A percentile compares a stretch with the other conserved stretches of the same genome.
These are phyloP conservation scores for Allolobophora icterica DNA, from an alignment of 2,888 invertebrate genomes.

Conservation along the genomic window DNA sequence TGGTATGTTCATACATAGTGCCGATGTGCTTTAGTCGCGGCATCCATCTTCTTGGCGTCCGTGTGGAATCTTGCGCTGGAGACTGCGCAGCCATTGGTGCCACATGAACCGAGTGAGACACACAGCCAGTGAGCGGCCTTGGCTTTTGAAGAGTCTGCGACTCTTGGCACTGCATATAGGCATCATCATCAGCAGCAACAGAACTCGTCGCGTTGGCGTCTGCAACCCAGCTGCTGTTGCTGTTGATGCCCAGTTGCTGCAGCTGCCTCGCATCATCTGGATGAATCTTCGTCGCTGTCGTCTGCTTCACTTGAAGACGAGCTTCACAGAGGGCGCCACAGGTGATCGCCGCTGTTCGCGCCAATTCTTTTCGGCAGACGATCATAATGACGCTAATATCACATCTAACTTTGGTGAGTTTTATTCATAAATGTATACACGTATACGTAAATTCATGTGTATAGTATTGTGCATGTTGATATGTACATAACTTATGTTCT, in stretches of 20 bases:
- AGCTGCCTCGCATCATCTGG: not conserved
- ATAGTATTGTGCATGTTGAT: too few relatives aligned
- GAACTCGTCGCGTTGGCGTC: not conserved
- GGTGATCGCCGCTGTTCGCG: slow-evolving; percentile 17
- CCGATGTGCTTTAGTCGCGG: too few relatives aligned
- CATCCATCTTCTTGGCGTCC: not conserved
- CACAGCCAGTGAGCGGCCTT: not conserved
- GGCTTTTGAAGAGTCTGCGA: not conserved
- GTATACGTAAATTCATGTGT: too few relatives aligned
- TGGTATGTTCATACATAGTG: too few relatives aligned
- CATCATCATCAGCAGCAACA: not conserved
- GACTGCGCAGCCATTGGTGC: not conserved
- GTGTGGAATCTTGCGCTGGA: too few relatives aligned
- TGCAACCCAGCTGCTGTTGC: not conserved
- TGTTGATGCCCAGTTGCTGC: not conserved
- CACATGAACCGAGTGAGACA: not conserved
- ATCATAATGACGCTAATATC: not conserved
- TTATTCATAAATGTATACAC: too few relatives aligned
- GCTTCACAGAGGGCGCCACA: slow-evolving; percentile 6
- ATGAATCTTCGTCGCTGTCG: not conserved
- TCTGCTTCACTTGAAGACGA: not conserved
- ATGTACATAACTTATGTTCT: too few relatives aligned
- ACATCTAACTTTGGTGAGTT: not conserved
- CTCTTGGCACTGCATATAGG: not conserved
- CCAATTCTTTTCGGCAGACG: not conserved